Base-by-base conservation (phyloP, 2,888 invertebrate species). In the Sycophila texana region DNA sequence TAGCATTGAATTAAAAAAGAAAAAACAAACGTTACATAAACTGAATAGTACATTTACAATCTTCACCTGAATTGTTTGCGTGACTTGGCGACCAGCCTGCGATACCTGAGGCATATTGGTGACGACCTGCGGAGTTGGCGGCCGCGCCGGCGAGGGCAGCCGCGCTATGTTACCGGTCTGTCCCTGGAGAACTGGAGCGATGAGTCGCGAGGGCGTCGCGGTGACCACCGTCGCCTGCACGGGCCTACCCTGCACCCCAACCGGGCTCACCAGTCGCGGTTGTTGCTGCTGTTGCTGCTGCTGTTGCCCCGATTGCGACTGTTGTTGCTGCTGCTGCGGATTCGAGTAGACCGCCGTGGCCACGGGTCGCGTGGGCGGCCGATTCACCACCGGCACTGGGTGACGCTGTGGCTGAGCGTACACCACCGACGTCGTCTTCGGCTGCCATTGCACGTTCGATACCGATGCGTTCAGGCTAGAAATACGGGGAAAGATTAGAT, bases 381-480 rank as follows among this genome's bases (percentile, higher is more conserved):
- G 86, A 79, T 84, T 87, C 2, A 87, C 88, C 10, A 88, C 85
- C 12, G 90, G 88, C n/a, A 87, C 83, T 16, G 88, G 80, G 74
- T 88, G 89, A 39, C 89, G 88, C 75, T 88, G 90, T 3, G 88
- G 86, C 79, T 88, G 90, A 2, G 88, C 88, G 63, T 89, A 90
- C 13, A 89, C 87, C 7, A 89, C 87, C 13, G 90, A 87, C 13
- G 89, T 85, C 55, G 85, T 86, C 83, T 89, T 90, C 39, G 89
- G 78, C 74, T 86, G 88, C 90, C 90, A 90, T 83, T 89, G 89
- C 2, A 88, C 84, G 82, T 83, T 89, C 13, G 88, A 81, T 7
- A 87, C 86, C 10, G 87, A 86, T 20, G 89, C 87, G 63, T 82
- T 87, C 20, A 85, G 84, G 72, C 89, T 89, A 78, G 5, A 84